These are phyloP conservation scores for Tragopan temminckii DNA, from an alignment of 2,797 vertebrate species.

Conservation along the genomic window DNA sequence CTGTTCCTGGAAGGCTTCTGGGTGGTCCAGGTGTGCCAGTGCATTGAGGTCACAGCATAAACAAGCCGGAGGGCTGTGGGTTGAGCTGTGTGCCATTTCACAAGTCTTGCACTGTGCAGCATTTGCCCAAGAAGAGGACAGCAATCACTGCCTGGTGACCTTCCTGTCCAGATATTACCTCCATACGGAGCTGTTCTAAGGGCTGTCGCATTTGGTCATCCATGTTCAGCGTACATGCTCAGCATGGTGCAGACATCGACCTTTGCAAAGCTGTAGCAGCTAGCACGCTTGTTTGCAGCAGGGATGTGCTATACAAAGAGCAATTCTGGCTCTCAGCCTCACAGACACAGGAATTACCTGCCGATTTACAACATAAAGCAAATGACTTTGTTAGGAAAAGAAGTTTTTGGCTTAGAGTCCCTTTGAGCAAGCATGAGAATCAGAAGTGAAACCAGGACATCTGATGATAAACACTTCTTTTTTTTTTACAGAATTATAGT, in stretches of 20 bases:
- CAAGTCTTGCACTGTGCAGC: rapidly evolving
- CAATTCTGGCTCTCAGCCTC: neutral
- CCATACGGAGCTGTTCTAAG: neutral
- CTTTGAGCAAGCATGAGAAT: neutral
- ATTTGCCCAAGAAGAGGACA: neutral
- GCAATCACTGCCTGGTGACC: neutral
- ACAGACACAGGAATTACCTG: rapidly evolving
- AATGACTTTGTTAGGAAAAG: neutral
- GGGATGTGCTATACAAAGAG: neutral
- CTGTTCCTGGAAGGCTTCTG: constrained; percentile 3
- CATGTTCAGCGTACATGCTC: neutral
- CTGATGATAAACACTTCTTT: neutral
- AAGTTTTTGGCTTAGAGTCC: neutral
- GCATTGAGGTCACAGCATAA: neutral
- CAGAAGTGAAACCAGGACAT: neutral
- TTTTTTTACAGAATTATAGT: neutral
- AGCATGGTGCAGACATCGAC: neutral
- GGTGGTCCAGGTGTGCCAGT: neutral
- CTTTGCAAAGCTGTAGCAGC: neutral
- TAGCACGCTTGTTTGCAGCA: neutral
- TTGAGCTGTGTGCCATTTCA: neutral
- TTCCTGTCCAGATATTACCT: neutral
- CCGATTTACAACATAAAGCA: rapidly evolving
- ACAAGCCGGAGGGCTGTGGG: neutral
- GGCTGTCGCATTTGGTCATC: neutral